Percentiles rank a stretch among this genome's conserved stretches.
Conservation (phyloP, 2,797 vertebrate species). For the Rhynchotus rufescens region DNA sequence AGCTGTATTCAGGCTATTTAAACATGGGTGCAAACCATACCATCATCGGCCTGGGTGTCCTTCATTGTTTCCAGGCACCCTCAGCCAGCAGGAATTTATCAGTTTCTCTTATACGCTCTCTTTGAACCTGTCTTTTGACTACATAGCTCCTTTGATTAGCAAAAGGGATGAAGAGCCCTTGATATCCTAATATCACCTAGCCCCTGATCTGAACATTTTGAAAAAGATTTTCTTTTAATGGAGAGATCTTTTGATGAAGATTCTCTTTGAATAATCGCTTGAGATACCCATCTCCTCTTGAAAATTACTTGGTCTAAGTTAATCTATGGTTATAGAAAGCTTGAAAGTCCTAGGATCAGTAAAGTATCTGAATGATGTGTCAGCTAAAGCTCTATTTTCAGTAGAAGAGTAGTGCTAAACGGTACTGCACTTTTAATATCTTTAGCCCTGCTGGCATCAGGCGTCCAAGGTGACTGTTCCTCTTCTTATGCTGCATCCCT, state of each 20-base stretch:
- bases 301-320: background rate
- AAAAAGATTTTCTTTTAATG: background rate
- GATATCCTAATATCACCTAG: background rate
- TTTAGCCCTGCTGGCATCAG: background rate
- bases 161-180: background rate
- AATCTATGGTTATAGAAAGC: background rate
- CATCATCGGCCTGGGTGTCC: background rate
- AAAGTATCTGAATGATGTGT: background rate
- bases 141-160: background rate
- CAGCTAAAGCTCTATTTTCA: background rate
- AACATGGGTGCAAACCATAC: background rate
- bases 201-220: background rate
- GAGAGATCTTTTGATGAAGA: background rate
- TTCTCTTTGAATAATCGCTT: background rate
- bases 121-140: background rate
- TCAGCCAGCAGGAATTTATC: background rate
- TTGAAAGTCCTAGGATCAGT: background rate
- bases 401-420: background rate
- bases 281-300: background rate
- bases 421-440: background rate
- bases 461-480: background rate
- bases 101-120: background rate
- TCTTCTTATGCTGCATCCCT: background rate
- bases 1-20: background rate
- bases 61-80: background rate